Conservation (phyloP, 2,113 vertebrate species). For the Cranoglanis bouderius region DNA sequence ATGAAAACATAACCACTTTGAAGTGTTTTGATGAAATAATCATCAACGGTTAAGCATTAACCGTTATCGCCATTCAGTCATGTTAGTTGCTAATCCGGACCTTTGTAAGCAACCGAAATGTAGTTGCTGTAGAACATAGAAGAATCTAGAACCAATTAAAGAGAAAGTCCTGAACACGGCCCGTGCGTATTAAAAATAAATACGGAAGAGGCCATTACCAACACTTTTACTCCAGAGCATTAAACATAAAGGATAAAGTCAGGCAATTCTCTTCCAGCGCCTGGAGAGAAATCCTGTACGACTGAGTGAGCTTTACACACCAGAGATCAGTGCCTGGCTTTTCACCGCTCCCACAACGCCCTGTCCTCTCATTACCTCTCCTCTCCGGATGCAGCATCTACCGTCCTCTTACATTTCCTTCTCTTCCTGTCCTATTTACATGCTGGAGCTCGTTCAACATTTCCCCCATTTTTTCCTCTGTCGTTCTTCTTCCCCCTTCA, state of each 20-base stretch:
- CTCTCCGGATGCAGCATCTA: neutral
- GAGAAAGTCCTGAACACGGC: neutral
- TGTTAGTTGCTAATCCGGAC: neutral
- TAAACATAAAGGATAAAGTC: neutral
- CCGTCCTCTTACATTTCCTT: neutral
- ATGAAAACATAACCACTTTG: neutral
- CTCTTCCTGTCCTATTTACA: neutral
- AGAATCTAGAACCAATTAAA: neutral
- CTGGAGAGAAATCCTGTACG: conserved; percentile 20
- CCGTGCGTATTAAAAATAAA: neutral
- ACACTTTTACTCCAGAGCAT: conserved; percentile 1
- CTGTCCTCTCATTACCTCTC: neutral
- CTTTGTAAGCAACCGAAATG: neutral
- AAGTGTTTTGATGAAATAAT: neutral
- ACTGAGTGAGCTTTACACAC: conserved; percentile 38
- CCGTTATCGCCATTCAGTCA: neutral
- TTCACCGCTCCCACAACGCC: neutral
- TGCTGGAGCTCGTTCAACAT: neutral
- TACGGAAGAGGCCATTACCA: neutral
- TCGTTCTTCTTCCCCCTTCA: neutral
- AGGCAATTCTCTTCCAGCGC: conserved; percentile 20
- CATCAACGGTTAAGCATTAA: neutral
- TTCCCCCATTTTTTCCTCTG: too few species aligned
- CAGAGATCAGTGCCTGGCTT: conserved; percentile 14
- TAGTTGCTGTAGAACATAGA: neutral